Base-by-base conservation (phyloP, 2,888 invertebrate genomes). In the Hirudinaria manillensis region DNA sequence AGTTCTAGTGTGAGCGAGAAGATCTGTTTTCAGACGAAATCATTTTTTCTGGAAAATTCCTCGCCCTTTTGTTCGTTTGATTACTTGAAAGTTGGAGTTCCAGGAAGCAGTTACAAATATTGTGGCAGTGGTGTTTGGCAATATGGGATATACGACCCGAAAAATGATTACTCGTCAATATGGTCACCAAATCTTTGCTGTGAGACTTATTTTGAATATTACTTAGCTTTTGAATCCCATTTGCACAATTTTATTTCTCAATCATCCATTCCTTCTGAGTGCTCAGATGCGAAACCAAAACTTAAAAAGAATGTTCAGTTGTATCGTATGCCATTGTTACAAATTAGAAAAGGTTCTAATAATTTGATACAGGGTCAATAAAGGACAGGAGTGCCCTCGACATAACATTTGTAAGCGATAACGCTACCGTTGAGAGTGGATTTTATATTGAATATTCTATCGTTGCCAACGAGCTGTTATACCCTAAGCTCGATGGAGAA, bases 151-250 rank as follows among this genome's bases (percentile, higher is more conserved):
- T 73, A 51, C 24, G 74, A 75, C 13, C 55, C 76, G 6, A 70
- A 45, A 45, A 74, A 70, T n/a, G 56, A 67, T 10, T 56, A 45
- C 10, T 76, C 79, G 24, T 79, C 76, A 70, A 77, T 79, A 61
- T 79, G 79, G 79, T 76, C 76, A 32, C 72, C 36, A 21, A 70
- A 77, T 45, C 78, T 79, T 74, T 79, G 79, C 76, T 79, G 79
- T 79, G 55, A 79, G 79, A 61, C 1, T 61, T 61, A 61, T 53
- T 53, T 53, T 1, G 4, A 27, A 27, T 27, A 21, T 3, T 61
- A 19, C 13, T 61, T 61, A 16, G 24, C 13, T 21, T 27, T 61
- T 7, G 24, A 61, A 27, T 61, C 53, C 13, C 13, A 53, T 53
- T 13, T 16, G 13, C 21, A 53, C 13, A 53, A 53, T 21, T 53